These are phyloP conservation scores for Ctenopoma multispine DNA, from an alignment of 2,797 vertebrate genomes.

Conservation along the genomic window DNA sequence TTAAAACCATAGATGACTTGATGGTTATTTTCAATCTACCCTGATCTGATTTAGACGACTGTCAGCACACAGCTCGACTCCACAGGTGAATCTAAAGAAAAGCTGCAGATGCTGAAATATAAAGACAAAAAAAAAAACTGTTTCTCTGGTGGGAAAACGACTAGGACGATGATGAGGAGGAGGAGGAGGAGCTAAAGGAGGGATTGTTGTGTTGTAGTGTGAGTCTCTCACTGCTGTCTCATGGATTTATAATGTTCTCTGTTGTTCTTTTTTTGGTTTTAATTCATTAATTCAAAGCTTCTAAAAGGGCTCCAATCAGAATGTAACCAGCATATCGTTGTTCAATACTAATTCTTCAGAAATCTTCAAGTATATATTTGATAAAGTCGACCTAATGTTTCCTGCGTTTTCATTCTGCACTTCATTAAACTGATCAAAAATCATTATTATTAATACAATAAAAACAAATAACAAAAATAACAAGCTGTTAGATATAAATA, in stretches of 20 bases:
- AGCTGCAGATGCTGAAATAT: slow-evolving; percentile 37
- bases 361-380: slow-evolving; percentile 62
- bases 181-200: slow-evolving; percentile 31
- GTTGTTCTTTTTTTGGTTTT: slow-evolving; percentile 36
- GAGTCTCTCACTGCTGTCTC: slow-evolving; percentile 18
- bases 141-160: neutral
- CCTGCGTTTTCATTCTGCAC: slow-evolving; percentile 18
- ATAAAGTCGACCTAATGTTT: slow-evolving; percentile 54
- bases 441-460: no score
- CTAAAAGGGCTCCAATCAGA: slow-evolving; percentile 81
- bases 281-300: slow-evolving; percentile 54
- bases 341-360: slow-evolving; percentile 73
- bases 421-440: neutral
- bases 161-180: no score
- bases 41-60: no score
- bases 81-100: neutral
- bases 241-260: slow-evolving; percentile 7
- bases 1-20: no score
- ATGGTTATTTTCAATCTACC: no score
- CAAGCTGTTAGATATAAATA: no score
- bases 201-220: neutral
- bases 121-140: neutral
- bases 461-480: no score
- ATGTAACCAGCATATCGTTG: slow-evolving; percentile 76
- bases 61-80: neutral